Evolutionary conservation across 2,113 vertebrate species (phyloP).

Genomic region (Phoenicopterus ruber): DNA sequence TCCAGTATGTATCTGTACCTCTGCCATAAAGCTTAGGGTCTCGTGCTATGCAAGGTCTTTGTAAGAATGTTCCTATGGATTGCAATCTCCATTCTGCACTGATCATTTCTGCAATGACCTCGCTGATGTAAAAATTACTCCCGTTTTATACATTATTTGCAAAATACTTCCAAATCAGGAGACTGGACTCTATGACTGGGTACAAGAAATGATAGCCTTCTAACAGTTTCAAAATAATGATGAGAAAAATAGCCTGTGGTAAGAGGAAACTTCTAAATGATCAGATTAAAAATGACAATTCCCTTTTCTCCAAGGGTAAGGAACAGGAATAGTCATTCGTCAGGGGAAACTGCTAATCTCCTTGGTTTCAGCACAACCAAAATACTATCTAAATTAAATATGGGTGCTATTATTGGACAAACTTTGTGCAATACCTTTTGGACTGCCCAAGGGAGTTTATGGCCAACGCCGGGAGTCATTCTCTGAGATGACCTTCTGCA

Average conservation of each 20-base stretch:
- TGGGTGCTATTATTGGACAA: not conserved
- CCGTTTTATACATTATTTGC: not conserved
- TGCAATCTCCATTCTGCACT: not conserved
- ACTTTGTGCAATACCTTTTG: not conserved
- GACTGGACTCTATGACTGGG: not conserved
- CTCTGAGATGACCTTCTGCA: not conserved
- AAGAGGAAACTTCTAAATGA: not conserved
- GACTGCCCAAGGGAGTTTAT: not conserved
- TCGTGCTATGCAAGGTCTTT: not conserved
- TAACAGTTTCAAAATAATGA: not conserved
- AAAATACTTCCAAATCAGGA: not conserved
- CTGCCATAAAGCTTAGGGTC: not conserved
- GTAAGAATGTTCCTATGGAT: not conserved
- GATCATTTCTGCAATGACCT: not conserved
- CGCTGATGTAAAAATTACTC: not conserved
- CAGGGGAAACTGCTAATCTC: not conserved
- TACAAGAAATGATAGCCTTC: not conserved
- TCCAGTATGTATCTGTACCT: not conserved
- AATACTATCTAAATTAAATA: constrained; percentile 5
- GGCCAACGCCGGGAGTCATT: not conserved
- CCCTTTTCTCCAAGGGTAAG: not conserved
- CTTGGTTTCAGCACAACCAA: constrained; percentile 9
- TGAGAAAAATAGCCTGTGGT: not conserved
- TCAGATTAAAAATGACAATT: constrained; percentile 21
- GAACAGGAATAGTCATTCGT: not conserved